Percentiles rank a stretch among this genome's conserved stretches.
phyloP scores from a whole-genome alignment of 2,888 invertebrate species.

The Octonoba sinensis region DNA sequence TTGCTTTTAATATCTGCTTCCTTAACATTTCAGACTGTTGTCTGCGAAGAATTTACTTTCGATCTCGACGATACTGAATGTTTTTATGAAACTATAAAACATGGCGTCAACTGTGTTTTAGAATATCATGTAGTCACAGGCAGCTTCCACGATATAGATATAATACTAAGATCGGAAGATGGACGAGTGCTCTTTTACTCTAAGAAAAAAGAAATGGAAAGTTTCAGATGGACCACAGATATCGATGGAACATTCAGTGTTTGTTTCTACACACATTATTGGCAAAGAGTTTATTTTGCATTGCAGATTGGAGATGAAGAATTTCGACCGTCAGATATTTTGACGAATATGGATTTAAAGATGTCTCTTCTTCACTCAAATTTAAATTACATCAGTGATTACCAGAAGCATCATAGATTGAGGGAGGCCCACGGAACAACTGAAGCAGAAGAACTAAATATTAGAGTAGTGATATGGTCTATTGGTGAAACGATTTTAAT shows the following conservation, averaged over 20 bases:
- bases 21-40: background rate
- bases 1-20: too few species aligned
- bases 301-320: slow-evolving; percentile 90
- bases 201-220: slow-evolving; percentile 94
- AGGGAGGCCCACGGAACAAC: slow-evolving; percentile 94
- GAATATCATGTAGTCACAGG: slow-evolving; percentile 98
- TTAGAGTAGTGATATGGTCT: slow-evolving; percentile 94
- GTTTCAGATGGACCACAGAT: slow-evolving; percentile 85
- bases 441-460: slow-evolving; percentile 95
- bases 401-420: slow-evolving; percentile 96
- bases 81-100: slow-evolving; percentile 92
- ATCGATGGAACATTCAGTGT: slow-evolving; percentile 83
- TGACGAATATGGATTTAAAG: slow-evolving; percentile 82
- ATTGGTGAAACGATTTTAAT: slow-evolving; percentile 88
- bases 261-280: slow-evolving; percentile 99
- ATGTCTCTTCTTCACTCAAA: slow-evolving; percentile 91
- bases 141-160: slow-evolving; percentile 98
- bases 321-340: slow-evolving; percentile 82
- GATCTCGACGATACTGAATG: slow-evolving; percentile 98
- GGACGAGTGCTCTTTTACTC: slow-evolving; percentile 90
- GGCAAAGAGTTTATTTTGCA: slow-evolving; percentile 98
- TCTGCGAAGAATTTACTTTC: slow-evolving; percentile 87
- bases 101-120: slow-evolving; percentile 87
- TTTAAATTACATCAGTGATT: slow-evolving; percentile 88
- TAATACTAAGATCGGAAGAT: slow-evolving; percentile 87